These are phyloP conservation scores for Oscheius myriophilus DNA, from an alignment of 2,888 invertebrate genomes.

Conservation along the genomic window DNA sequence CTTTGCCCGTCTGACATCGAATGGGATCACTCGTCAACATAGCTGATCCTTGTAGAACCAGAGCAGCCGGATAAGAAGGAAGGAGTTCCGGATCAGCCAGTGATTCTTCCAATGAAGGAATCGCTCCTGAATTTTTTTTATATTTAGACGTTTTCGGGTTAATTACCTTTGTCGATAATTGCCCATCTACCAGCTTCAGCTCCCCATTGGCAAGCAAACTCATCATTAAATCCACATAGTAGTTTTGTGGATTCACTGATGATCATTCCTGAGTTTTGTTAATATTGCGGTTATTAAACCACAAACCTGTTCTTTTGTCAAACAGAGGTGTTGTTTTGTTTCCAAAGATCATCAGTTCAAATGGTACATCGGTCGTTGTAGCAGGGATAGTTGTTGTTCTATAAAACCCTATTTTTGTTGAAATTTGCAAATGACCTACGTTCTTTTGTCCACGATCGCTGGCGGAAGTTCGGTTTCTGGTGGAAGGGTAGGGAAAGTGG, in stretches of 20 bases:
- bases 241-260: slow-evolving; percentile 60
- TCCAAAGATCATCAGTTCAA: slow-evolving; percentile 63
- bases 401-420: not conserved
- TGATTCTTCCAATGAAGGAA: slow-evolving; percentile 62
- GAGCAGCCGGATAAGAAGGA: slow-evolving; percentile 65
- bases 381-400: slow-evolving; percentile 24
- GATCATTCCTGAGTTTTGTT: slow-evolving; percentile 39
- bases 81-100: slow-evolving; percentile 41
- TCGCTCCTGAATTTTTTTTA: slow-evolving; percentile 54
- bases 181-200: slow-evolving; percentile 68
- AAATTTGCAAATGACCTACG: slow-evolving; percentile 9
- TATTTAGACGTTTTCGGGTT: not conserved
- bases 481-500: slow-evolving; percentile 14
- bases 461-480: slow-evolving; percentile 16
- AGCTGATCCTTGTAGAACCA: slow-evolving; percentile 66
- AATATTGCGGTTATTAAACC: not conserved
- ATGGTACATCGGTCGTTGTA: slow-evolving; percentile 53
- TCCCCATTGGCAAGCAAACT: slow-evolving; percentile 68
- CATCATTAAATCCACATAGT: slow-evolving; percentile 65
- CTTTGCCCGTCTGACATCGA: slow-evolving; percentile 63
- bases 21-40: slow-evolving; percentile 67
- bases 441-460: slow-evolving; percentile 5
- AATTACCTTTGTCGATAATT: slow-evolving; percentile 44
- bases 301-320: slow-evolving; percentile 53
- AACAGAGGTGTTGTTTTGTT: slow-evolving; percentile 63